These are phyloP conservation scores for Lasiurus cinereus DNA, from an alignment of 2,113 vertebrate species.

Conservation along the genomic window DNA sequence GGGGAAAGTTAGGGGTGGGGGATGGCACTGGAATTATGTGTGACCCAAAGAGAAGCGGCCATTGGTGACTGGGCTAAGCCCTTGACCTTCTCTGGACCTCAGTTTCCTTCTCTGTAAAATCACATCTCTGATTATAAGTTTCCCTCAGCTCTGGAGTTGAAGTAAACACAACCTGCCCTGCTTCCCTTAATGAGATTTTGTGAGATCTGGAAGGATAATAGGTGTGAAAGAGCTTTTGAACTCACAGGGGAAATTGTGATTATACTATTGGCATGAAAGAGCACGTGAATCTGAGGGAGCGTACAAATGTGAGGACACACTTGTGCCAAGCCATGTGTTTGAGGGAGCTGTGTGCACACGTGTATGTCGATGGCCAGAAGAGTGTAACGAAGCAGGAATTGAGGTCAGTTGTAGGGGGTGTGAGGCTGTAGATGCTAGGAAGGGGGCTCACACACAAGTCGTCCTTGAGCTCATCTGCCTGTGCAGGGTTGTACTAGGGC, in stretches of 20 bases:
- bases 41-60: neutral
- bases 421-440: neutral
- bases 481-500: neutral
- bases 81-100: constrained; percentile 34
- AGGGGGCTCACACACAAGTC: neutral
- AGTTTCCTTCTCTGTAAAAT: constrained; percentile 30
- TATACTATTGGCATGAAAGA: neutral
- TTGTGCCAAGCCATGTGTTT: neutral
- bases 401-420: neutral
- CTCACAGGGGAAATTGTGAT: neutral
- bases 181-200: neutral
- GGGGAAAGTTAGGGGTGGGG: neutral
- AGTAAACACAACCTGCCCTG: neutral
- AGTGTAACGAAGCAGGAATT: neutral
- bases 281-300: neutral
- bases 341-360: neutral
- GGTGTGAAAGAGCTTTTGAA: constrained; percentile 1
- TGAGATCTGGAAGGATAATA: constrained; percentile 14
- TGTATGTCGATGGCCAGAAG: neutral
- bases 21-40: neutral
- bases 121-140: neutral
- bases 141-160: neutral
- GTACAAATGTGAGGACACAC: neutral
- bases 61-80: neutral
- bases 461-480: neutral